Conservation (phyloP, 2,888 invertebrate species). For the Lasiommata megera region DNA sequence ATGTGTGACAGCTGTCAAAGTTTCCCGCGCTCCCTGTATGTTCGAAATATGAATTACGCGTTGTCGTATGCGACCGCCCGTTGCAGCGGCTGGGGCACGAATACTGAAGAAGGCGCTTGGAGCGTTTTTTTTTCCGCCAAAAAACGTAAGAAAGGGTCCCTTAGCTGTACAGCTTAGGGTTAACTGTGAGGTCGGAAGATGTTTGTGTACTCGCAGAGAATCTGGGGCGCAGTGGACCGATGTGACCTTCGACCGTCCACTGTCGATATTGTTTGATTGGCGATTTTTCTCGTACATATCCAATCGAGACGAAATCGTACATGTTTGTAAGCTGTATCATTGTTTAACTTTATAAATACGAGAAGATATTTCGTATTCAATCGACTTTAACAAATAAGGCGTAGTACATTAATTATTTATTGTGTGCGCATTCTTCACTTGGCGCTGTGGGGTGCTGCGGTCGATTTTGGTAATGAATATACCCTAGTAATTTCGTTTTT, state of each 20-base stretch:
- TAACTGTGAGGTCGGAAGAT: slow-evolving; percentile 64
- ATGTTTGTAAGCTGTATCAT: background rate
- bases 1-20: slow-evolving; percentile 45
- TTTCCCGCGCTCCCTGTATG: slow-evolving; percentile 72
- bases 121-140: slow-evolving; percentile 73
- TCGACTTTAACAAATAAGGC: background rate
- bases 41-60: slow-evolving; percentile 48
- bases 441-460: too few relatives aligned
- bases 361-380: background rate
- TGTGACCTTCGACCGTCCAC: slow-evolving; percentile 35
- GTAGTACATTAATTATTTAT: background rate
- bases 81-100: slow-evolving; percentile 70
- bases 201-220: slow-evolving; percentile 45
- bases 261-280: slow-evolving; percentile 21
- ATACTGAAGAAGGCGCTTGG: slow-evolving; percentile 55
- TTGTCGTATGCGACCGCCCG: slow-evolving; percentile 70
- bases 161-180: slow-evolving; percentile 55
- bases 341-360: background rate
- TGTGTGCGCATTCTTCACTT: background rate
- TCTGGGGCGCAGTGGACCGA: slow-evolving; percentile 36
- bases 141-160: slow-evolving; percentile 71
- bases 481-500: too few relatives aligned
- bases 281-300: slow-evolving; percentile 7
- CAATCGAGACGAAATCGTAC: slow-evolving; percentile 10
- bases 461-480: too few relatives aligned